Conservation (phyloP, 1,140 invertebrate species). For the Calycopis cecrops region DNA sequence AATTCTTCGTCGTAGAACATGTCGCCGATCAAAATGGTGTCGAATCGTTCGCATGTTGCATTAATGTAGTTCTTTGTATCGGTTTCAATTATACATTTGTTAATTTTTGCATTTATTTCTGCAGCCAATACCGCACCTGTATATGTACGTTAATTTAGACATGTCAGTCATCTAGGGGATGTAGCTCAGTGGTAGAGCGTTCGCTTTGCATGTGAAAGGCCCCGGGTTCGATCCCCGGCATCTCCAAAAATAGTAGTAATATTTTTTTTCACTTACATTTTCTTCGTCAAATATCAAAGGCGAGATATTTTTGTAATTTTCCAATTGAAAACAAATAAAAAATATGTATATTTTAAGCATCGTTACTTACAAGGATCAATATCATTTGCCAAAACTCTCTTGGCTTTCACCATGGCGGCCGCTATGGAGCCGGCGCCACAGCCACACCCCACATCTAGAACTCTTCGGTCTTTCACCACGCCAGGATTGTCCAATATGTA, state of each 20-base stretch:
- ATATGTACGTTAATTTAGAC: slow-evolving; percentile 27
- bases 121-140: slow-evolving; percentile 55
- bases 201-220: slow-evolving; percentile 86
- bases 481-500: slow-evolving; percentile 69
- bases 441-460: slow-evolving; percentile 56
- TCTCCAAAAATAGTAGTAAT: no score
- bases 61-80: slow-evolving; percentile 61
- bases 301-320: no score
- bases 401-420: slow-evolving; percentile 41
- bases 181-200: slow-evolving; percentile 89
- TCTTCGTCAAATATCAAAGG: no score
- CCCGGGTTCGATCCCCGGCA: slow-evolving; percentile 42
- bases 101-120: slow-evolving; percentile 70
- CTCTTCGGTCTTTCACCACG: slow-evolving; percentile 31
- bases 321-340: no score
- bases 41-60: slow-evolving; percentile 42
- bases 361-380: slow-evolving; percentile 56
- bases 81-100: slow-evolving; percentile 55
- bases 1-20: slow-evolving; percentile 77
- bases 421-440: slow-evolving; percentile 55
- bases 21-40: slow-evolving; percentile 75
- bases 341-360: no score
- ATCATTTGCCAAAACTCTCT: slow-evolving; percentile 49
- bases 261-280: no score
- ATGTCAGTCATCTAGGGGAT: slow-evolving; percentile 57